phyloP scores from a whole-genome alignment of 2,888 invertebrate species.

The Polia nebulosa region DNA sequence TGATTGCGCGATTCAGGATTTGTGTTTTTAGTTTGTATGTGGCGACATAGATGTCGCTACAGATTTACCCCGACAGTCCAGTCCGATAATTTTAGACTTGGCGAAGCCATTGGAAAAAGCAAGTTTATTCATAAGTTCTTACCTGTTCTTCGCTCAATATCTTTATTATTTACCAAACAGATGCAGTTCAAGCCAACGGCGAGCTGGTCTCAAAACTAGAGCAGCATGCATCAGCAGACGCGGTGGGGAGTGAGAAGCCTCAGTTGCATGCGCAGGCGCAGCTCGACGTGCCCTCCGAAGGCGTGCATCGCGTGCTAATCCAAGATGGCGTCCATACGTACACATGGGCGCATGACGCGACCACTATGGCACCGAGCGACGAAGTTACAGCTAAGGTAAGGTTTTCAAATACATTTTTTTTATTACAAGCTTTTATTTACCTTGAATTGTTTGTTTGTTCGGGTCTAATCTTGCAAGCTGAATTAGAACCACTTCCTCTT shows the following conservation, averaged over 20 bases:
- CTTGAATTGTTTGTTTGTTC: too few species aligned
- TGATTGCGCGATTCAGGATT: too few species aligned
- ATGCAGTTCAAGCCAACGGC: slow-evolving; percentile 84
- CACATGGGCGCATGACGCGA: slow-evolving; percentile 78
- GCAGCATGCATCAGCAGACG: slow-evolving; percentile 83
- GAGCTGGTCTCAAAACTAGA: slow-evolving; percentile 84
- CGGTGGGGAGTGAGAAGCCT: slow-evolving; percentile 82
- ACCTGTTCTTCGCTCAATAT: background rate
- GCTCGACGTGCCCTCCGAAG: slow-evolving; percentile 90
- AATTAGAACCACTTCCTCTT: too few species aligned
- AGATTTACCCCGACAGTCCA: too few species aligned
- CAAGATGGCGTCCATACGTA: slow-evolving; percentile 85
- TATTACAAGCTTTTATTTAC: too few species aligned
- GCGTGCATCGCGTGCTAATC: slow-evolving; percentile 89
- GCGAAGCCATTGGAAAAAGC: too few species aligned
- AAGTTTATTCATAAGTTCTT: background rate
- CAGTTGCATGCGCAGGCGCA: slow-evolving; percentile 88
- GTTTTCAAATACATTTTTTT: too few species aligned
- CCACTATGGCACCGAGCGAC: slow-evolving; percentile 77
- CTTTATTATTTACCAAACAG: slow-evolving; percentile 63
- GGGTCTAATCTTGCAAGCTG: too few species aligned
- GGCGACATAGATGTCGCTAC: too few species aligned
- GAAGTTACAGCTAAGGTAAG: slow-evolving; percentile 85
- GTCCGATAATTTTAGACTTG: too few species aligned
- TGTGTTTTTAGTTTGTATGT: too few species aligned